Evolutionary conservation across 2,888 invertebrate species (phyloP).

Genomic region (Conops quadrifasciatus): DNA sequence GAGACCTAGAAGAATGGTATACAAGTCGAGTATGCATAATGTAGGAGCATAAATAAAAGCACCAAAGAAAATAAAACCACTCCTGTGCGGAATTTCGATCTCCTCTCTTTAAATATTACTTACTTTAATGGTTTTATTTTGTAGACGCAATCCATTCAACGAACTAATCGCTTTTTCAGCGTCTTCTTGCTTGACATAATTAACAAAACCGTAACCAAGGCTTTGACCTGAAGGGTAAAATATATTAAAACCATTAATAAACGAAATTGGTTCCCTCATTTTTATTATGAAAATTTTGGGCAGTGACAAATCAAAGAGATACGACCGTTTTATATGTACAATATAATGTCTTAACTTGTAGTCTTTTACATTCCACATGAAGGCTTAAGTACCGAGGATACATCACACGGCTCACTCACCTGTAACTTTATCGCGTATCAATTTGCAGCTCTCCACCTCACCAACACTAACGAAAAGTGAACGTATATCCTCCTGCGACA

Average conservation of each 20-base stretch:
- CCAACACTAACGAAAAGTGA: slow-evolving; percentile 94
- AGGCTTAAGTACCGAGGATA: no score
- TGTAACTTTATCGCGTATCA: slow-evolving; percentile 96
- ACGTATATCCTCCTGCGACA: slow-evolving; percentile 95
- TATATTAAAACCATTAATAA: slow-evolving; percentile 4
- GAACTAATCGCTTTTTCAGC: slow-evolving; percentile 99
- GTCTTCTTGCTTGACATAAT: slow-evolving; percentile 97
- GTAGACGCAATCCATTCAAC: slow-evolving; percentile 95
- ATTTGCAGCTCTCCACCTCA: slow-evolving; percentile 96
- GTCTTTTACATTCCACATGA: not conserved
- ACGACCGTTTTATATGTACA: not conserved
- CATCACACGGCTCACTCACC: no score
- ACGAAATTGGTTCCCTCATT: no score
- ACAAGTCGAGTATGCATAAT: not conserved
- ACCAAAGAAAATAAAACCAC: no score
- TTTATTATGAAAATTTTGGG: not conserved
- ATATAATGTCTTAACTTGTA: not conserved
- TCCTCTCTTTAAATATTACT: slow-evolving; percentile 28
- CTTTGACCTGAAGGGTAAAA: slow-evolving; percentile 79
- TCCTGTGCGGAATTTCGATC: no score
- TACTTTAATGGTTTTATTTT: slow-evolving; percentile 99
- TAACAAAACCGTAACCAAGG: slow-evolving; percentile 99
- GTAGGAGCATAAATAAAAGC: no score
- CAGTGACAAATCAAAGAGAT: not conserved
- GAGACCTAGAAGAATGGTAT: slow-evolving; percentile 67